These are phyloP conservation scores for Leptobrachium leishanense DNA, from an alignment of 2,113 vertebrate species.

Conservation along the genomic window DNA sequence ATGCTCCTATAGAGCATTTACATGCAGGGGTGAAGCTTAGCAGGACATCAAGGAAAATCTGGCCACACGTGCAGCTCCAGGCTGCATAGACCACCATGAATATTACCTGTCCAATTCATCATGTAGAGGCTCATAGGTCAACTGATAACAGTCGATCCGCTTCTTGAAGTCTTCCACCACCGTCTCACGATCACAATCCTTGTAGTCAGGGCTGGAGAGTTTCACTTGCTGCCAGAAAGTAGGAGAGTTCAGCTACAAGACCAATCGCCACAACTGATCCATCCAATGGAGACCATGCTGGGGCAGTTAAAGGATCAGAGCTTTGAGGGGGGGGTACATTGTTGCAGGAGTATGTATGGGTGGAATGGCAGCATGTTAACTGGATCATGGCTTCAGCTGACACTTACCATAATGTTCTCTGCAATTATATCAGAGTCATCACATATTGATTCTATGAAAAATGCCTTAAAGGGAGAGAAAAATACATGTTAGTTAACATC, in stretches of 20 bases:
- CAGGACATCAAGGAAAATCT: too few species aligned
- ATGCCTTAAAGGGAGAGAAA: slow-evolving; percentile 65
- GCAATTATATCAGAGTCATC: slow-evolving; percentile 82
- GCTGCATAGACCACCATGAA: too few species aligned
- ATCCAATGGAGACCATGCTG: too few species aligned
- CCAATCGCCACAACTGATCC: too few species aligned
- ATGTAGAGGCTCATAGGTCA: slow-evolving; percentile 81
- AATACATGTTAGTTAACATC: not conserved
- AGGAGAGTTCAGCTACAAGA: not conserved
- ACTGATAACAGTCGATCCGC: slow-evolving; percentile 85
- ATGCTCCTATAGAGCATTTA: too few species aligned
- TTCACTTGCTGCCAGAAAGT: slow-evolving; percentile 79
- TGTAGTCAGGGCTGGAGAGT: slow-evolving; percentile 85
- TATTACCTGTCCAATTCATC: slow-evolving; percentile 81
- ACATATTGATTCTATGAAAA: slow-evolving; percentile 88
- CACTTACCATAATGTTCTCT: slow-evolving; percentile 81
- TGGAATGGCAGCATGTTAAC: not conserved
- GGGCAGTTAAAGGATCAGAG: too few species aligned
- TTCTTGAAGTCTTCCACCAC: slow-evolving; percentile 83
- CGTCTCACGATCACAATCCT: slow-evolving; percentile 78
- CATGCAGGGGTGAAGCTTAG: too few species aligned
- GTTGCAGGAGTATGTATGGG: too few species aligned
- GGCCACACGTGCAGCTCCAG: too few species aligned
- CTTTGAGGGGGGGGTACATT: too few species aligned
- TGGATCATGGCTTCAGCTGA: too few species aligned